These are phyloP conservation scores for Catharus minimus DNA, from an alignment of 2,113 vertebrate genomes.

Conservation along the genomic window DNA sequence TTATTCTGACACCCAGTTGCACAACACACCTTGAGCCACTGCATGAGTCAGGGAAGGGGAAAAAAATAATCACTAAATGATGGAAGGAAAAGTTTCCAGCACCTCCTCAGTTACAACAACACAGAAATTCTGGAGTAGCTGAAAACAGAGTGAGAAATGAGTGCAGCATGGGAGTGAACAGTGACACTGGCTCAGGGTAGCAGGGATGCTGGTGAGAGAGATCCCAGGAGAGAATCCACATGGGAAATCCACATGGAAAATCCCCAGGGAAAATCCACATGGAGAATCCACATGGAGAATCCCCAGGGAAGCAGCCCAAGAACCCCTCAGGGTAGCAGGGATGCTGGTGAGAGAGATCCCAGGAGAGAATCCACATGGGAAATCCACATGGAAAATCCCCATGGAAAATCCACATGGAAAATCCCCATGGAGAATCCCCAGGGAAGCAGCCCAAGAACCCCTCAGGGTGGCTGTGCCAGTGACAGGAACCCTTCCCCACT, in stretches of 20 bases:
- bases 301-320: background rate
- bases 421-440: background rate
- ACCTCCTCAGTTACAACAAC: background rate
- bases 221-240: background rate
- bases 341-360: background rate
- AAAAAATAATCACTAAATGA: background rate
- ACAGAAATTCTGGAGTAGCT: background rate
- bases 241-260: no score
- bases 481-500: accelerated
- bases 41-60: background rate
- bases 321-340: background rate
- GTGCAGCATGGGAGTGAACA: background rate
- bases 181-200: background rate
- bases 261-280: background rate
- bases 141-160: background rate
- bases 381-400: background rate
- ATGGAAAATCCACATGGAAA: background rate
- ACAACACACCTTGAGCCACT: background rate
- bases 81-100: background rate
- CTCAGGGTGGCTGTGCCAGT: accelerated
- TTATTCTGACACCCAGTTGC: background rate
- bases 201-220: background rate
- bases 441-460: background rate
- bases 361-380: background rate
- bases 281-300: no score